Base-by-base conservation (phyloP, 2,888 invertebrate species). In the Agonopterix arenella region DNA sequence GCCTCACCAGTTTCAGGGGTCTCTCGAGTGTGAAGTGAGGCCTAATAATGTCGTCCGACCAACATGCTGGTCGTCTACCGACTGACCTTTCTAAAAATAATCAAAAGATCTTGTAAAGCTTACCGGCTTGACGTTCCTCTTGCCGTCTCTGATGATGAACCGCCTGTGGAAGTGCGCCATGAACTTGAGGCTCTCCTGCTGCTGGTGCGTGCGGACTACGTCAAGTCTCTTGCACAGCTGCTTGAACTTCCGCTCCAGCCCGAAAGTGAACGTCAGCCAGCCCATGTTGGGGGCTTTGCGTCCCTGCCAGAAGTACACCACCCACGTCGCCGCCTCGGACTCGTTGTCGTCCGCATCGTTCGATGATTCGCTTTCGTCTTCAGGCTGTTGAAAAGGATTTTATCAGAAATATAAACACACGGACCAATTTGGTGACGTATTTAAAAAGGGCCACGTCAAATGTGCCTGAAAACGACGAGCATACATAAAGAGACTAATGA, bases 251-350 rank as follows among this genome's bases (percentile, higher is more conserved):
- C 85, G 60, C 70, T 89, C 88, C 10, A 89, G 90, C 66, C 97
- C 98, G 85, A 99, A 99, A 0, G 99, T 99, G 84, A 99, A 99
- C 0, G 98, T 99, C 0, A 99, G 91, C 98, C 99, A 99, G 52
- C 99, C 99, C 98, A 99, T 99, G 84, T 99, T 99, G 55, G 96
- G 94, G 2, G 99, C 99, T 71, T 97, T 96, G 48, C 96, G 90
- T 0, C 99, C 53, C 86, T 99, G 99, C 99, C 99, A 99, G 90
- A 99, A 99, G 85, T 99, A 99, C n/a, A 99, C 98, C 46, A 98
- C 96, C 88, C 98, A 98, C 9, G 86, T 84, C 2, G 89, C 91
- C 4, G 91, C 86, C 10, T 90, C 91, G 2, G 82, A 88, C 49
- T 91, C 92, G 38, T 90, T 91, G 1, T 90, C 89, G 4, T 90